Base-by-base conservation (phyloP, 1,140 invertebrate genomes). In the Atta cephalotes region DNA sequence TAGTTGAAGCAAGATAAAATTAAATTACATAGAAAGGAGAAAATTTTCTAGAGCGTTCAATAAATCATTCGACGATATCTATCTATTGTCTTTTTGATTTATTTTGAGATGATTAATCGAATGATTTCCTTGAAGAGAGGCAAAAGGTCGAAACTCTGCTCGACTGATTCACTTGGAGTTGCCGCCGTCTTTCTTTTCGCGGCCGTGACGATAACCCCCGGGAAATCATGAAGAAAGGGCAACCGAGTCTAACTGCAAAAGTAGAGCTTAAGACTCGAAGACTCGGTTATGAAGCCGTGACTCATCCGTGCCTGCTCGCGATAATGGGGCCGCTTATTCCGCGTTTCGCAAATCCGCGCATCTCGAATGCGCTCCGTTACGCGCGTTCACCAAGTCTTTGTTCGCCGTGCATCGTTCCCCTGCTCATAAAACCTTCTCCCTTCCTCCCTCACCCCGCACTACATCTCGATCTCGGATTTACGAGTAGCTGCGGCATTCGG, bases 261-360 rank as follows among this genome's bases (percentile, higher is more conserved):
- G 56, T 74, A 70, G 80, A 62, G 70, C 70, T 51, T 39, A 35
- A 35, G 70, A 76, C 70, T 84, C 70, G 35, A 63, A 35, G 31
- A 35, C 31, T 35, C 80, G 68, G 56, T 82, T 63, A 87, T 65
- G 77, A 86, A 81, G 45, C 28, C 49, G 35, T 82, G 85, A 87
- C 56, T 87, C 85, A 87, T 65, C 56, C 39, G 39, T 25, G 68
- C 56, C 49, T 12, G 45, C 31, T 82, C 21, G n/a, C 56, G 68
- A 84, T 56, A 58, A 71, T 49, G 25, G 71, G 25, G 62, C 31
- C 39, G 70, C 56, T 74, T 62, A 87, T 87, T 86, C 28, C 58
- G 53, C 74, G 65, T 81, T 82, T 74, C 80, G 39, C 68, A 82
- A 82, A 82, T 74, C 68, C 80, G 53, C 80, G 80, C 68, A 60